Evolutionary conservation across 2,888 invertebrate genomes (phyloP), one percentile per base, ranked within the genome.

Genomic region (Azorinus chamasolen): DNA sequence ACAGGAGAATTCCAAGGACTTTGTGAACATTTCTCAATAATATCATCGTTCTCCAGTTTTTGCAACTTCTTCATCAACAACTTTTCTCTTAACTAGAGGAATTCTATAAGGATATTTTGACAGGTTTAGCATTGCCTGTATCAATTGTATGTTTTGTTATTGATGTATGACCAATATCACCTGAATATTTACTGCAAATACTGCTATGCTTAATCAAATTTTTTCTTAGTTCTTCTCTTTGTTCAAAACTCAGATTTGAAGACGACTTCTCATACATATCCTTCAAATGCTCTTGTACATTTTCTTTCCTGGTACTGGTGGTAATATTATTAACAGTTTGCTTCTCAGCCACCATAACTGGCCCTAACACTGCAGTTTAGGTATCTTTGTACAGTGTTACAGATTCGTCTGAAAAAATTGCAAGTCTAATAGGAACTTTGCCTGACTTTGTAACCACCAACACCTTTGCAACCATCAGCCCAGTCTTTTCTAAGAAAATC

Each of bases 1-100:
- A 84, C 66, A 0, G 76, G 70, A 8, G 72, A 58, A 45, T 64
- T 65, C 72, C 82, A 82, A 2, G 79, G 82, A 62, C 75, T 77
- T 3, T 58, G 32, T 8, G 76, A 43, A 59, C 46, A 58, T 24
- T 50, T 41, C 22, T 74, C 74, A 22, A 68, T 62, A 24, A 68
- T 53, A 25, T 61, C 57, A 32, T 62, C 51, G 10, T 63, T 69
- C 20, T 50, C 59, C 71, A 75, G n/a, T 72, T 37, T 71, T 61
- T 22, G 59, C 18, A 32, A 83, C 70, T 64, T 79, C 75, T 45
- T 57, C 41, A 39, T 65, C 55, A 22, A 57, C 62, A 37, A 65
- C 54, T 48, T 62, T 46, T 25, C 72, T 41, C 50, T 75, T 75
- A n/a, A 62, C 41, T 12, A 76, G 27, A 8, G 72, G 75, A 12